Base-by-base conservation (phyloP, 2,113 vertebrate species). In the Electrona antarctica region DNA sequence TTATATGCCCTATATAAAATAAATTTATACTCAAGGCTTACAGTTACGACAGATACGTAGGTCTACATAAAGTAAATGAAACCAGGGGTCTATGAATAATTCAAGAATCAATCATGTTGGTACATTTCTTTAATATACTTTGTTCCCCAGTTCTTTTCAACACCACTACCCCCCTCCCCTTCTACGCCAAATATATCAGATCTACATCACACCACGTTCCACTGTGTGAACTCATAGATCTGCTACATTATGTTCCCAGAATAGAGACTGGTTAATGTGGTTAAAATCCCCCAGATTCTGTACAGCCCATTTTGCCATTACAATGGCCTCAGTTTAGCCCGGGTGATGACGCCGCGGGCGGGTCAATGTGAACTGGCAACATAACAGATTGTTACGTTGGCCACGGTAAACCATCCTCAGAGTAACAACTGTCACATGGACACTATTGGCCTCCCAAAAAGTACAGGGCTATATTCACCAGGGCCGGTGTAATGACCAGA, bases 351-450 rank as follows among this genome's bases (percentile, higher is more conserved):
- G 76, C 68, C 76, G 76, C 76, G 64, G 52, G 21, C 60, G 50
- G 64, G 74, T 79, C 69, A 60, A 84, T 86, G 64, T 48, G 56
- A 80, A 77, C 74, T 79, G 82, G 86, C 81, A 83, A 48, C 68
- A 70, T 60, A 85, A 74, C 84, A 84, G 81, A 76, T 90, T 89
- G 84, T n/a, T n/a, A n/a, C n/a, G n/a, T 67, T 71, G 60, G 79
- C 49, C 74, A 82, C 82, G 80, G 74, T 85, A 90, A 81, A 85
- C 29, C 73, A 63, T 50, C 70, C 60, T 73, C 50, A 86, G 78
- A 84, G 80, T 69, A 83, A 74, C 86, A 93, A 91, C 87, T 91
- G 85, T 75, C 76, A 74, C 73, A 76, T 61, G 77, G 71, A 74
- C 63, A 71, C 63, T 4, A 41, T 41, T 55, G 29, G 41, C 64